Base-by-base conservation (phyloP, 2,888 invertebrate genomes). In the Athalia circularis region DNA sequence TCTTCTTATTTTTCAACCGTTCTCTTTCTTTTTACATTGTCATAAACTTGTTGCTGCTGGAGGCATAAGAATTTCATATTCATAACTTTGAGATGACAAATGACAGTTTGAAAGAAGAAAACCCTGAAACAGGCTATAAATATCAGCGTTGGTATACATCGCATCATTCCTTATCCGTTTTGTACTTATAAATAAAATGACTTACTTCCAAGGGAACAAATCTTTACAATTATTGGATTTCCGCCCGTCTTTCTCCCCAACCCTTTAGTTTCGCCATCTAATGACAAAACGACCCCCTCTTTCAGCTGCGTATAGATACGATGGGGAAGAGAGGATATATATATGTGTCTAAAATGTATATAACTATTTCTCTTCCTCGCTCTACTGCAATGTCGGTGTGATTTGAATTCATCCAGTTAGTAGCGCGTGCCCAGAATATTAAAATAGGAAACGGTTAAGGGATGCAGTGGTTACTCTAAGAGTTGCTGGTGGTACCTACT, bases 391-490 rank as follows among this genome's bases (percentile, higher is more conserved):
- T 84, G 86, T 82, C 81, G 82, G 83, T 88, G 88, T 89, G 89
- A 89, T 89, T 90, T 90, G 89, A 90, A 89, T 89, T 88, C 88
- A 88, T 86, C 87, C 88, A 88, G 89, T 89, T 89, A 89, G 88
- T 83, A 85, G 87, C 86, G 84, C 90, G 89, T 90, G 90, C 85
- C 84, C 79, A 79, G 89, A 88, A 86, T 89, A 78, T 83, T 79
- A 62, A 78, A 75, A 52, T 81, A 59, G 83, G 80, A 83, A 85
- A 83, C 80, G 83, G 81, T 84, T 86, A 83, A 87, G 84, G 85
- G 82, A 83, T 80, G 81, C 80, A 80, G 83, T 87, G 86, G 85
- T 87, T 87, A 87, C 83, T 85, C 83, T 80, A 79, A 77, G 80
- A 57, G 43, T 48, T 77, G 65, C 29, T 29, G 29, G 29, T 29